Base-by-base conservation (phyloP, 2,888 invertebrate genomes). In the Myopa testacea region DNA sequence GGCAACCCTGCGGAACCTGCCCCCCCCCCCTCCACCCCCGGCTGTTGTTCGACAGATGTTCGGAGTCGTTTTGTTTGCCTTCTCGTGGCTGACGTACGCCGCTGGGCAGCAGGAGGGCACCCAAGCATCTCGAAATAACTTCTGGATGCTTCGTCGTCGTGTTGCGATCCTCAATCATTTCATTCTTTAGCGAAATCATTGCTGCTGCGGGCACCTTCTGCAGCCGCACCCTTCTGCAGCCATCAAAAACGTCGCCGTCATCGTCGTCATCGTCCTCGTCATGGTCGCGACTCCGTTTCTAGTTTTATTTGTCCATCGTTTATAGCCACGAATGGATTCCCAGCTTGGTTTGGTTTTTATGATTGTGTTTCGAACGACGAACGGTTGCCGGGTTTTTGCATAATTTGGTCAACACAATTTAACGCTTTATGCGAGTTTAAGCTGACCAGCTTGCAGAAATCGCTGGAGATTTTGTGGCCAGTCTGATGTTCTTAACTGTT, bases 11-110 rank as follows among this genome's bases (percentile, higher is more conserved):
- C 26, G 14, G 40, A 26, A 65, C 74, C 63, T 74, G 71, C 52
- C 14, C 12, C 65, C 37, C 38, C 14, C 14, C 26, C 26, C 37
- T 34, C n/a, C n/a, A n/a, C n/a, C n/a, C n/a, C n/a, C n/a, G n/a
- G 50, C 68, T 68, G 65, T 69, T 75, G 75, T 58, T 60, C 75
- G 60, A 69, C 75, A 75, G 75, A 75, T 75, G 75, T 75, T 75
- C 45, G 34, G 26, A 62, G 45, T 12, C 4, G 12, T 50, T 52
- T 68, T 37, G 37, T 60, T 16, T 12, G 14, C 37, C 7, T 52
- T 69, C 19, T 45, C 19, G 16, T 55, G 34, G 65, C 37, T 38
- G 65, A 16, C 37, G 65, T 38, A 34, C 34, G 34, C 19, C 63
- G 26, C 37, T 19, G 40, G 38, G 62, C 69, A 19, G 50, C 45